These are phyloP conservation scores for Aquatica leii DNA, from an alignment of 2,888 invertebrate species.

Conservation along the genomic window DNA sequence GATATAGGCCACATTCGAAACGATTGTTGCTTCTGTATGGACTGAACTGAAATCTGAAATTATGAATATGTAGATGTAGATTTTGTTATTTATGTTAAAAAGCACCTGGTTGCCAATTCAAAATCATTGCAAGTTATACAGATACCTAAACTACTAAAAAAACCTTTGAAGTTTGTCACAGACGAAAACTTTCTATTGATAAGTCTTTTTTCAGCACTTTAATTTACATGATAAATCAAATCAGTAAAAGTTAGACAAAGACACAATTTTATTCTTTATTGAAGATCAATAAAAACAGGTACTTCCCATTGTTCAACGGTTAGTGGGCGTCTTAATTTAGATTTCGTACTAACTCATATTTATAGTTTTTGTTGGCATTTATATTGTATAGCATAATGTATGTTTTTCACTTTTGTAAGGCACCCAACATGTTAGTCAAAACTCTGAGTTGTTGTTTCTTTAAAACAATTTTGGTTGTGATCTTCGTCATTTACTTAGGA, in stretches of 20 bases:
- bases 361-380: no score
- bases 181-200: constrained; percentile 42
- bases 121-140: background rate
- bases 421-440: constrained; percentile 41
- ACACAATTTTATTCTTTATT: background rate
- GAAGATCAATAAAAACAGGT: background rate
- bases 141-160: background rate
- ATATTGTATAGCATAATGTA: constrained; percentile 50
- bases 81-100: no score
- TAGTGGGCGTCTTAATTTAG: no score
- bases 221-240: constrained; percentile 21
- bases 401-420: constrained; percentile 46
- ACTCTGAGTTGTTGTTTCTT: background rate
- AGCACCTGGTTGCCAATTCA: constrained; percentile 17
- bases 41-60: constrained; percentile 69
- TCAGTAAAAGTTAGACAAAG: constrained; percentile 21
- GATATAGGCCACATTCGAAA: constrained; percentile 80
- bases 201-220: constrained; percentile 26
- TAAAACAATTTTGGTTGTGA: background rate
- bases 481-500: background rate
- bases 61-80: background rate
- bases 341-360: constrained; percentile 8
- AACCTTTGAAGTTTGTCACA: constrained; percentile 42
- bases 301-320: background rate
- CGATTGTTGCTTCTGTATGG: constrained; percentile 72